Evolutionary conservation across 1,140 invertebrate species (phyloP).

Genomic region (Lethocerus indicus): DNA sequence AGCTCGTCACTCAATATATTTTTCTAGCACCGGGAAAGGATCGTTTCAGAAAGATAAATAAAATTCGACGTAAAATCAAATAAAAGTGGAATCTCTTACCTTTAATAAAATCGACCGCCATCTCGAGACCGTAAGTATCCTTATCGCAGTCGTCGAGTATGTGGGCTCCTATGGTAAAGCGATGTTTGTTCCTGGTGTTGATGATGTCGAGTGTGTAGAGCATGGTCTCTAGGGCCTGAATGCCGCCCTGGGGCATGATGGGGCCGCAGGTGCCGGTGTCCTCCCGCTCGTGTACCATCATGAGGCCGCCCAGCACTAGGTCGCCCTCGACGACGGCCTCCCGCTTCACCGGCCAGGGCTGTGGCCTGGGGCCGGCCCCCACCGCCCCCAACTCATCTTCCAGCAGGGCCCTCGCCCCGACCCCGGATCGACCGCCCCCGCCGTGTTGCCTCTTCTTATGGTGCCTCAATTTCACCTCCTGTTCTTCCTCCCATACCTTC

Average conservation of each 20-base stretch:
- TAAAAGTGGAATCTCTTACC: too few species aligned
- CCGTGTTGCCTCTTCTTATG: too few species aligned
- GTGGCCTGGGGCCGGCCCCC: neutral
- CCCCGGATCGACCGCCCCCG: too few species aligned
- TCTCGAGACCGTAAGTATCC: conserved; percentile 89
- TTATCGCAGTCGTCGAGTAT: conserved; percentile 91
- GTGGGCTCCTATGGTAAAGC: conserved; percentile 69
- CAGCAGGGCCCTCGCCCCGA: too few species aligned
- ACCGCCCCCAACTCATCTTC: too few species aligned
- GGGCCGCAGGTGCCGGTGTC: conserved; percentile 68
- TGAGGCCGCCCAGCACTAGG: conserved; percentile 67
- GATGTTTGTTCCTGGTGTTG: conserved; percentile 48
- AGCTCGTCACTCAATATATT: too few species aligned
- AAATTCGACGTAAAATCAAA: too few species aligned
- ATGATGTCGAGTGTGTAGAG: conserved; percentile 75
- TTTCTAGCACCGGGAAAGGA: too few species aligned
- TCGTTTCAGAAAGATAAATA: too few species aligned
- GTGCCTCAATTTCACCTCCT: too few species aligned
- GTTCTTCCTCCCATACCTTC: too few species aligned
- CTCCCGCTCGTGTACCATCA: conserved; percentile 89
- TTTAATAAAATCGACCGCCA: conserved; percentile 95
- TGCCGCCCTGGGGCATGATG: conserved; percentile 89
- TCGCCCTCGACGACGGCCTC: conserved; percentile 74
- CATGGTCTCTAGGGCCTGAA: conserved; percentile 84
- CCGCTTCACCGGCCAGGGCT: conserved; percentile 59